Evolutionary conservation across 2,888 invertebrate genomes (phyloP), one percentile per base, ranked within the genome.

Genomic region (Atherix ibis): DNA sequence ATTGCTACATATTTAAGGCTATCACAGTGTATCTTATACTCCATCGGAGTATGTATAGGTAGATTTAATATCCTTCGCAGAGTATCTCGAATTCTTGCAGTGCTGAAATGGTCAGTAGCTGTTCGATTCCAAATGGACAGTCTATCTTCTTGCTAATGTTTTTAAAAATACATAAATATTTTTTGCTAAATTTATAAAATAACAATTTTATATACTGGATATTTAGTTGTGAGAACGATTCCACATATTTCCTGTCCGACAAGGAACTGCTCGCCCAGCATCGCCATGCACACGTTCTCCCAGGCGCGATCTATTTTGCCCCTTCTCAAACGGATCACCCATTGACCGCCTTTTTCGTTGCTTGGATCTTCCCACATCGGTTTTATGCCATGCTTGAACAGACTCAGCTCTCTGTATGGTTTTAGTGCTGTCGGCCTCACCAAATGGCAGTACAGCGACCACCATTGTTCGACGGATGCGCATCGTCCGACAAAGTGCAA

Each of bases 281-380:
- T 91, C 41, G 97, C 97, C 71, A 98, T 76, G 51, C 97, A 82
- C 35, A 98, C 71, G 65, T 97, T 97, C 63, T 98, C 98, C 97
- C 97, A 98, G 54, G 94, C 94, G 43, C 94, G 75, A 22, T 88
- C 89, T 31, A 91, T 88, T 60, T 92, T 74, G 43, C 89, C 84
- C 67, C 95, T 95, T 53, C 88, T 79, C 56, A 97, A 68, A 46
- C 94, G 71, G 43, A 97, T 83, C 48, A 95, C 88, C 95, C 97
- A 98, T 67, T 95, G 95, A 18, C 97, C 98, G 34, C 98, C 97
- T 58, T 83, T 80, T 55, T 82, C 79, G 65, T 98, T 98, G 31
- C 89, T 88, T 38, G 81, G 77, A 62, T 97, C 95, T 70, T 98
- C 98, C 98, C 97, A 98, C 85, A 98, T 95, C 15, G 97, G 97